Conservation (phyloP, 2,797 vertebrate genomes). For the Morus bassanus region DNA sequence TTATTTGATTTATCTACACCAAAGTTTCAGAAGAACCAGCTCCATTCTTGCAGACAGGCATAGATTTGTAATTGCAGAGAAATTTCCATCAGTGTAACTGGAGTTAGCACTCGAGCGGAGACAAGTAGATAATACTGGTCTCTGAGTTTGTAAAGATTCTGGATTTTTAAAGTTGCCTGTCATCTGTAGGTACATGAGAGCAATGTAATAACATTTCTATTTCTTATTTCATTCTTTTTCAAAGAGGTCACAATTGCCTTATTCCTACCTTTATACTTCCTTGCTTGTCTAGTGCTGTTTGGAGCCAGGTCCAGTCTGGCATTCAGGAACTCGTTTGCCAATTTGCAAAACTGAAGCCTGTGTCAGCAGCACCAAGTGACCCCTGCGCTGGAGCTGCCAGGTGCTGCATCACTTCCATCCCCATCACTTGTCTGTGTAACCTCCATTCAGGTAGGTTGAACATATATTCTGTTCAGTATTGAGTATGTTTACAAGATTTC, state of each 20-base stretch:
- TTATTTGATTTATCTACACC: not conserved
- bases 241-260: not conserved
- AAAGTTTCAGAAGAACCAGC: not conserved
- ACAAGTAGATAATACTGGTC: not conserved
- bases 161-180: not conserved
- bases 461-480: not conserved
- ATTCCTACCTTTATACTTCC: not conserved
- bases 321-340: not conserved
- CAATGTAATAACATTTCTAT: not conserved
- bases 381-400: not conserved
- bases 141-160: not conserved
- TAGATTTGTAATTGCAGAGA: not conserved
- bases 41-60: not conserved
- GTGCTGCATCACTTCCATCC: not conserved
- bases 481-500: not conserved
- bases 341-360: not conserved
- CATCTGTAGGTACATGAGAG: accelerated
- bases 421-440: not conserved
- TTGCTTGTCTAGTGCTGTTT: not conserved
- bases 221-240: not conserved
- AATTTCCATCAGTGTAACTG: not conserved
- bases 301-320: not conserved
- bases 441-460: not conserved
- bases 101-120: not conserved
- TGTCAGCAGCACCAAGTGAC: not conserved